Evolutionary conservation across 2,113 vertebrate genomes (phyloP), one percentile per base, ranked within the genome.

Genomic region (Ciconia maguari): DNA sequence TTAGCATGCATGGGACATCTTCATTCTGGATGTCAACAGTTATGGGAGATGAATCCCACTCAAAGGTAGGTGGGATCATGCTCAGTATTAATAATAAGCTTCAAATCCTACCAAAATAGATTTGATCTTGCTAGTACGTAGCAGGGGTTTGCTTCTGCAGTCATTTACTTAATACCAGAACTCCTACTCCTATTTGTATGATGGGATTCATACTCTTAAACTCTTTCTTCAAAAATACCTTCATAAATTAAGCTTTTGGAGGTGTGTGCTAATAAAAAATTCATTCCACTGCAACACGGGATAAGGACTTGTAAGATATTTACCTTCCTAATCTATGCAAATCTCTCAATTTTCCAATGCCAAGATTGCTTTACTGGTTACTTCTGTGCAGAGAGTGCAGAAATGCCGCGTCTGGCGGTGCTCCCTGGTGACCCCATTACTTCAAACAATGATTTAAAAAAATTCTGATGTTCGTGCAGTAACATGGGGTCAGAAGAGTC

Each of bases 41-140:
- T 87, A 24, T 25, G 34, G 69, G 84, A 95, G 72, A 87, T 87
- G 65, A 94, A 87, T 89, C 87, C 81, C 51, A 84, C 94, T 91
- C 93, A 96, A 15, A 78, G 44, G 77, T 96, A 94, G 89, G 91
- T 84, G 89, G 77, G 74, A 81, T 95, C 72, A 61, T 94, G 87
- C 72, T 91, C 51, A 62, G n/a, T 65, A 74, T 92, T 96, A 92
- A 87, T 90, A 91, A 93, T 72, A 76, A 94, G 30, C 32, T 69
- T 89, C 42, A 96, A 81, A 93, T 84, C 48, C 61, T 93, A 64
- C 70, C 46, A 84, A 69, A 87, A 89, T 75, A 90, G 49, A 69
- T 52, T 79, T 74, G 30, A 62, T 57, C 83, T 75, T 83, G 34
- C 49, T 75, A 42, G 22, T 69, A 30, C n/a, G 34, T 64, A 84